phyloP scores from a whole-genome alignment of 2,113 vertebrate species.

The Chloebia gouldiae region DNA sequence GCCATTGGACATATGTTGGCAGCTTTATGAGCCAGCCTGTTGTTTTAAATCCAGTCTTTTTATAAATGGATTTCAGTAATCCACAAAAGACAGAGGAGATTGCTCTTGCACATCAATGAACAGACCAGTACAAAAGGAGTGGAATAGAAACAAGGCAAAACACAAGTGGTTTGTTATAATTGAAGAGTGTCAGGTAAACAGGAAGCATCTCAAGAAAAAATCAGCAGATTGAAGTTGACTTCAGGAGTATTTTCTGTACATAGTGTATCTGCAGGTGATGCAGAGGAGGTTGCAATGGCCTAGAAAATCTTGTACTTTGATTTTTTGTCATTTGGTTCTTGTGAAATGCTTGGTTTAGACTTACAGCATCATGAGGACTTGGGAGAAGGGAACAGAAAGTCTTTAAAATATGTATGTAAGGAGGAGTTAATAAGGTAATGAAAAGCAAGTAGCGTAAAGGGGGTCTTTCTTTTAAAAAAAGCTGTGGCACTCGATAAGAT shows the following conservation, averaged over 20 bases:
- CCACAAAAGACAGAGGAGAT: neutral
- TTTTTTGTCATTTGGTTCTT: neutral
- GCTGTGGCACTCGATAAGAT: accelerated
- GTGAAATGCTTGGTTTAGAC: neutral
- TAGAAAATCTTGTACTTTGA: neutral
- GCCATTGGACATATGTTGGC: neutral
- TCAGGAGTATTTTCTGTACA: neutral
- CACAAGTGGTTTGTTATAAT: neutral
- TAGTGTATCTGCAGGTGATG: neutral
- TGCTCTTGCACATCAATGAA: neutral
- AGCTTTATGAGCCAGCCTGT: slow-evolving; percentile 23
- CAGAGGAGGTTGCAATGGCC: neutral
- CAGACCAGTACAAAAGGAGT: neutral
- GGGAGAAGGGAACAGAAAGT: neutral
- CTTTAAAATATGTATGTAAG: neutral
- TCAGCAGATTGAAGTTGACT: neutral
- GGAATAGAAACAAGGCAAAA: neutral
- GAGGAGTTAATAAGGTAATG: neutral
- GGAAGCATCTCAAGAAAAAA: neutral
- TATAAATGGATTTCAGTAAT: slow-evolving; percentile 61
- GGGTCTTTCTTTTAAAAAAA: neutral
- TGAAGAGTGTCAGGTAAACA: neutral
- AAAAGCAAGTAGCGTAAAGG: neutral
- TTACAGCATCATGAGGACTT: neutral
- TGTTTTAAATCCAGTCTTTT: slow-evolving; percentile 49